These are phyloP conservation scores for Amiota communis DNA, from an alignment of 2,888 invertebrate species.

Conservation along the genomic window DNA sequence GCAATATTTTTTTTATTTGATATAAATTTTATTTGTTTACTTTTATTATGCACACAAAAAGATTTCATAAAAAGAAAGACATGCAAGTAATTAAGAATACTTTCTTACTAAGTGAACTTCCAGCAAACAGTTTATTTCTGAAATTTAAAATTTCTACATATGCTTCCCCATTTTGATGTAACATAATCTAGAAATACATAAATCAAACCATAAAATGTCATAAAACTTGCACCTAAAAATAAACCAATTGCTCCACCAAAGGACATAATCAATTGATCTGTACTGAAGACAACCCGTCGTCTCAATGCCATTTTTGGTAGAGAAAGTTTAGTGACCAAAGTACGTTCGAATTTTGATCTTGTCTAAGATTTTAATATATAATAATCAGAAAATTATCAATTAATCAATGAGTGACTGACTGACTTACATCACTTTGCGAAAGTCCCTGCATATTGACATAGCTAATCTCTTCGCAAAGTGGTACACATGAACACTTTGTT, in stretches of 20 bases:
- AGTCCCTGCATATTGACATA: slow-evolving; percentile 54
- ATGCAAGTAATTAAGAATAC: too few relatives aligned
- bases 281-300: slow-evolving; percentile 68
- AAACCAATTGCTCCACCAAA: slow-evolving; percentile 71
- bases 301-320: slow-evolving; percentile 65
- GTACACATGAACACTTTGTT: slow-evolving; percentile 59
- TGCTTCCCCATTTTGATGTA: slow-evolving; percentile 33
- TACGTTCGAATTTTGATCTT: slow-evolving; percentile 55
- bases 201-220: slow-evolving; percentile 61
- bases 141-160: neutral
- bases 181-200: slow-evolving; percentile 50
- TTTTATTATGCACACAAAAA: slow-evolving; percentile 22
- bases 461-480: slow-evolving; percentile 58
- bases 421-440: slow-evolving; percentile 56
- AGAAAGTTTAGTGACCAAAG: slow-evolving; percentile 54
- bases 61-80: too few relatives aligned
- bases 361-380: slow-evolving; percentile 42
- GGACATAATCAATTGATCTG: slow-evolving; percentile 69
- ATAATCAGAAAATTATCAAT: slow-evolving; percentile 2
- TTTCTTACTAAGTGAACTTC: too few relatives aligned
- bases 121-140: neutral
- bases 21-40: too few relatives aligned
- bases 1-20: too few relatives aligned
- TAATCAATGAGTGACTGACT: neutral
- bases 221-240: slow-evolving; percentile 71